Percentiles rank a stretch among this genome's conserved stretches.
These are phyloP conservation scores for Anseranas semipalmata DNA, from an alignment of 2,113 vertebrate genomes.

Conservation along the genomic window DNA sequence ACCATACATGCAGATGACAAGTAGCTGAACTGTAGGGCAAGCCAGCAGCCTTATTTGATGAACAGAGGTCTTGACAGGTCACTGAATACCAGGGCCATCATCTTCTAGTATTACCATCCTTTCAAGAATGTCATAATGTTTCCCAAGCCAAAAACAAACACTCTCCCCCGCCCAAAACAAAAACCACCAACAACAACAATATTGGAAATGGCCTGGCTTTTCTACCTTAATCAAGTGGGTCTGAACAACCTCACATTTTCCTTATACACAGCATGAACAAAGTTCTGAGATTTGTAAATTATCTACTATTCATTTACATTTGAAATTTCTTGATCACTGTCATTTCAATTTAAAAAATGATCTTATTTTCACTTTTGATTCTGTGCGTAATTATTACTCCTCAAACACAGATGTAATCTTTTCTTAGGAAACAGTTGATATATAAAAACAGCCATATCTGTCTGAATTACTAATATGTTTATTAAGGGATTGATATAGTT, in stretches of 20 bases:
- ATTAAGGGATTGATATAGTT: not conserved
- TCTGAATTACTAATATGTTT: not conserved
- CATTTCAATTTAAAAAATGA: not conserved
- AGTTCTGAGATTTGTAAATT: not conserved
- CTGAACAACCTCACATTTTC: accelerated
- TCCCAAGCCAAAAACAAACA: not conserved
- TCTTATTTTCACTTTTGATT: not conserved
- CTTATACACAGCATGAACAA: not conserved
- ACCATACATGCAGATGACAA: not conserved
- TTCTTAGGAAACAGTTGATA: not conserved
- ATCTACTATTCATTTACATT: not conserved
- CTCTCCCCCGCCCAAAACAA: not conserved
- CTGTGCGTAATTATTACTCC: not conserved
- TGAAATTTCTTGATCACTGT: not conserved
- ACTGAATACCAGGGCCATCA: not conserved
- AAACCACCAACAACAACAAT: accelerated
- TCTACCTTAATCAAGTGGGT: not conserved
- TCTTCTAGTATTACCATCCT: not conserved
- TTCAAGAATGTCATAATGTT: not conserved
- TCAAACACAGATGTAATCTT: not conserved
- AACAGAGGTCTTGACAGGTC: not conserved
- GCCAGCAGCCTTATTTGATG: not conserved
- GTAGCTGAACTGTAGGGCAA: not conserved
- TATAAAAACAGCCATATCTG: not conserved
- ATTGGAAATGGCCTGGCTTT: not conserved